These are phyloP conservation scores for Zaprionus gabonicus DNA, from an alignment of 1,140 invertebrate genomes.

Conservation along the genomic window DNA sequence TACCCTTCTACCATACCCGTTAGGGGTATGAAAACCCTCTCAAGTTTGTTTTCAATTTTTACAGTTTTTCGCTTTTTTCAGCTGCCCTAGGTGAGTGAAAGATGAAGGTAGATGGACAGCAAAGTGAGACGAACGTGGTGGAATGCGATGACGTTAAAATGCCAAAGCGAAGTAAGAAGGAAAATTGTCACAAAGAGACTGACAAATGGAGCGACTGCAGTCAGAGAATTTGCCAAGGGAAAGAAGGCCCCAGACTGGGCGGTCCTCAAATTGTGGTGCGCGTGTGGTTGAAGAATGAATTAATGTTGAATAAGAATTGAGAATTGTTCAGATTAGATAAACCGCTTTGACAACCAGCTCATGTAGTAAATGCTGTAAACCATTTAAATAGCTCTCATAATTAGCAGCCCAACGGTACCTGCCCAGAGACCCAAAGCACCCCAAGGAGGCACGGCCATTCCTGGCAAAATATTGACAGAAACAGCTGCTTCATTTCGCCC, in stretches of 20 bases:
- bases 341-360: neutral
- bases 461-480: constrained; percentile 10
- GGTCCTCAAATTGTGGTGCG: neutral
- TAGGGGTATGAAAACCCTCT: neutral
- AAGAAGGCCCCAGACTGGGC: neutral
- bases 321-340: neutral
- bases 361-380: neutral
- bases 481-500: neutral
- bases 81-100: neutral
- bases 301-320: neutral
- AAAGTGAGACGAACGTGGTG: neutral
- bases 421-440: neutral
- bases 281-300: neutral
- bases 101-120: neutral
- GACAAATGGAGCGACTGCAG: constrained; percentile 1
- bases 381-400: neutral
- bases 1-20: too few relatives aligned
- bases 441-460: neutral
- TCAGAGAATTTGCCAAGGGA: neutral
- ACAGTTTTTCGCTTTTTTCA: neutral
- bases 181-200: constrained; percentile 31
- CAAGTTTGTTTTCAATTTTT: neutral
- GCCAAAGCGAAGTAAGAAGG: neutral
- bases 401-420: neutral
- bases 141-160: neutral